Conservation (phyloP, 1,140 invertebrate genomes). For the Drosophila sp. region DNA sequence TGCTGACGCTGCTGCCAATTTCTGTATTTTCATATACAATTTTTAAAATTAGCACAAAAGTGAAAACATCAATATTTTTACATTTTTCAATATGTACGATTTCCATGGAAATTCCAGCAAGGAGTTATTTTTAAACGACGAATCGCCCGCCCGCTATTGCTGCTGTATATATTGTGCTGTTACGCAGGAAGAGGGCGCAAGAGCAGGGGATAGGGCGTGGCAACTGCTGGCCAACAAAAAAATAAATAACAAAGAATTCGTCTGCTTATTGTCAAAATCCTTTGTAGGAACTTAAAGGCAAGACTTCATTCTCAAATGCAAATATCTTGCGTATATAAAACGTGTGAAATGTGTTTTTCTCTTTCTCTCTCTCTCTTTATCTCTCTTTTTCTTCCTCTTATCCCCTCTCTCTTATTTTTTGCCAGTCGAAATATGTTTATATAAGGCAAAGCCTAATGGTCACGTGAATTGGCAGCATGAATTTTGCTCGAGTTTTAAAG, state of each 20-base stretch:
- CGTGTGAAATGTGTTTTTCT: neutral
- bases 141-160: neutral
- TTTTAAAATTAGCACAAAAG: constrained; percentile 65
- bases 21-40: constrained; percentile 15
- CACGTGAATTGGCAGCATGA: constrained; percentile 33
- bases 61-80: constrained; percentile 61
- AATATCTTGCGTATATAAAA: neutral
- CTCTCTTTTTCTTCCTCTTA: neutral
- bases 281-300: too few species aligned
- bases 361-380: neutral
- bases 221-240: neutral
- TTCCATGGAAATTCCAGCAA: constrained; percentile 62
- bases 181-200: neutral
- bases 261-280: constrained; percentile 66
- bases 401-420: neutral
- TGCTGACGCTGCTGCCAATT: constrained; percentile 31
- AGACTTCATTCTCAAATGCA: too few species aligned
- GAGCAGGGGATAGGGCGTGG: neutral
- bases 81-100: constrained; percentile 57
- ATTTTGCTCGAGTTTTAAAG: constrained; percentile 19
- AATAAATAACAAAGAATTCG: constrained; percentile 13
- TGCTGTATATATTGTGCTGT: neutral
- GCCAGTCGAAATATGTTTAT: neutral
- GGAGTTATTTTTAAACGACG: constrained; percentile 63
- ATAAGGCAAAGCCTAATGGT: constrained; percentile 5